Base-by-base conservation (phyloP, 1,140 invertebrate genomes). In the Forficula auricularia region DNA sequence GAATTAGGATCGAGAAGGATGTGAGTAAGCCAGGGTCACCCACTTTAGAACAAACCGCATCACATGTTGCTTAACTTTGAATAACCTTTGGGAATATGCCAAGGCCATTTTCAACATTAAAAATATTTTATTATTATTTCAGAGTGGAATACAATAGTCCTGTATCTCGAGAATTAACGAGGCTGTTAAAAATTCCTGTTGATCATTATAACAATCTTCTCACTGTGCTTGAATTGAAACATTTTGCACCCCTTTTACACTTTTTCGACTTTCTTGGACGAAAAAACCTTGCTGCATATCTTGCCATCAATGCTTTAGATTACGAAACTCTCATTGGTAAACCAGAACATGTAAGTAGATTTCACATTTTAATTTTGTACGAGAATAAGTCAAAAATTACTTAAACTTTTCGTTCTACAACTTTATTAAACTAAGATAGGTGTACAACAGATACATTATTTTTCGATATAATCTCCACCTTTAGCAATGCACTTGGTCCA, bases 191-290 rank as follows among this genome's bases (percentile, higher is more conserved):
- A 61, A 83, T 98, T 38, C 92, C 94, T 7, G 72, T 94, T 12
- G 89, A 97, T 56, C 81, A 84, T 54, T 98, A 96, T 59, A 91
- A 90, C 58, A 85, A 96, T 59, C 75, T 95, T 10, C 65, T 95
- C 15, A 86, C 80, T 0, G 72, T 97, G 2, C 70, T 91, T 27
- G 70, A 81, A 51, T 60, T 95, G 41, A 72, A 82, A 51, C 76
- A 91, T 63, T 98, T 84, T 56, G 76, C 78, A 7, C 78, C 79
- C 3, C 62, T 97, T 8, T 73, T 97, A 50, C 73, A 82, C 19
- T 82, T 86, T 54, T 80, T 98, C 55, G 89, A 96, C 62, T 90
- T 84, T 50, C 73, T 79, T 32, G 92, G 90, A 0, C 64, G 90
- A 42, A 88, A 89, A 57, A 68, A 79, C 18, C 72, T 98, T 48